Evolutionary conservation across 2,797 vertebrate genomes (phyloP).

Genomic region (Rhinatrema bivittatum): DNA sequence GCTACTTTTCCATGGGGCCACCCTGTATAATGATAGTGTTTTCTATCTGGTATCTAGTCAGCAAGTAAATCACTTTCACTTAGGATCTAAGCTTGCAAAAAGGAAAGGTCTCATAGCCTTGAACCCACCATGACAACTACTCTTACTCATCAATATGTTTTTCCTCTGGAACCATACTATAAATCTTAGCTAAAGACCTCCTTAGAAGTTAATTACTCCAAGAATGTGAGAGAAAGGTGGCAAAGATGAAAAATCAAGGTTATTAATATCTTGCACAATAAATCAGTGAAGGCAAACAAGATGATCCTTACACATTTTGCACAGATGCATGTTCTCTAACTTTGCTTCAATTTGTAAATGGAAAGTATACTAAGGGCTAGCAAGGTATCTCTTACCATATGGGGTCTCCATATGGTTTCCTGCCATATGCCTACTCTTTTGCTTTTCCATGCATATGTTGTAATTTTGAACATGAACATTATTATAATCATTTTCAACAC

Average conservation of each 20-base stretch:
- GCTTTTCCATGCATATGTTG: slow-evolving; percentile 48
- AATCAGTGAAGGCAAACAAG: slow-evolving; percentile 48
- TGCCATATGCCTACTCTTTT: slow-evolving; percentile 39
- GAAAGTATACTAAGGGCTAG: slow-evolving; percentile 45
- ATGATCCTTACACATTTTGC: slow-evolving; percentile 44
- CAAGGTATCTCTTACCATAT: slow-evolving; percentile 41
- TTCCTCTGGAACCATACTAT: too few relatives aligned
- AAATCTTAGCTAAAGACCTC: slow-evolving; percentile 31
- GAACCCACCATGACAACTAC: too few relatives aligned
- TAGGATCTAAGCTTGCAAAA: too few relatives aligned
- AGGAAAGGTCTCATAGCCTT: too few relatives aligned
- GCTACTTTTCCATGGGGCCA: too few relatives aligned
- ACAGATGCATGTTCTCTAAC: slow-evolving; percentile 39
- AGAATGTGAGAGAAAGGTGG: slow-evolving; percentile 34
- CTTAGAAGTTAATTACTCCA: slow-evolving; percentile 44
- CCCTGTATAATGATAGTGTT: too few relatives aligned
- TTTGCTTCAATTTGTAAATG: slow-evolving; percentile 39
- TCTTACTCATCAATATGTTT: too few relatives aligned
- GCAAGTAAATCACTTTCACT: too few relatives aligned
- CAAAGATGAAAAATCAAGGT: slow-evolving; percentile 48
- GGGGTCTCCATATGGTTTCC: slow-evolving; percentile 46
- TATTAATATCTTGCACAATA: slow-evolving; percentile 41
- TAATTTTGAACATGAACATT: slow-evolving; percentile 47
- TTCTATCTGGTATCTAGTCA: too few relatives aligned
- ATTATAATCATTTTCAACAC: slow-evolving; percentile 49